Evolutionary conservation across 2,888 invertebrate genomes (phyloP), one percentile per base, ranked within the genome.

Genomic region (Pollenia amentaria): DNA sequence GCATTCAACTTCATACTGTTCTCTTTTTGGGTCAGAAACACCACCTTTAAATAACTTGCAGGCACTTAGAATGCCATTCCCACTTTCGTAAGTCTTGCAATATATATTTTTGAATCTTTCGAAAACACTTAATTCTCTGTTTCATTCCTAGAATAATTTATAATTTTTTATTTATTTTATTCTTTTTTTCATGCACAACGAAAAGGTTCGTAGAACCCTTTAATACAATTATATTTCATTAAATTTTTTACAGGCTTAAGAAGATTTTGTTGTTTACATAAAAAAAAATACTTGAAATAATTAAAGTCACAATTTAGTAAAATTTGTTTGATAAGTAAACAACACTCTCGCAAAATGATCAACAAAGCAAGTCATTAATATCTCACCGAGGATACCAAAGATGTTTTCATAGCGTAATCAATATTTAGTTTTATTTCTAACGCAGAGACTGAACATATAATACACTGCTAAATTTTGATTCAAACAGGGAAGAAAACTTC

Each of bases 181-280:
- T 64, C 8, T 11, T 62, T 64, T 40, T 18, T 64, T 42, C 16
- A 16, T 44, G 10, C 14, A 29, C 8, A 21, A 12, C 12, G 11
- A 8, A 57, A 11, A 11, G 29, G 55, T 29, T 55, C 11, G 8
- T 40, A 42, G 42, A 69, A 55, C 70, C 55, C 70, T 70, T 55
- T 70, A 53, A 42, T 9, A 55, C 21, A 18, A 70, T 42, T 18
- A 18, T 42, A 53, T 70, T 42, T 70, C 40, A 48, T 29, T 2
- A 29, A 29, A 21, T 42, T 14, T 60, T 14, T 29, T 60, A 38
- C 12, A 38, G 16, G 40, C 16, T 16, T 62, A 16, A 40, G 57
- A 6, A 14, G 11, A 29, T 29, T 29, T 29, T 29, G 6, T 29
- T 29, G 29, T 29, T 29, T 29, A 29, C 29, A 1, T n/a, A n/a